Evolutionary conservation across 2,888 invertebrate genomes (phyloP), one percentile per base, ranked within the genome.

Genomic region (Cerceris rybyensis): DNA sequence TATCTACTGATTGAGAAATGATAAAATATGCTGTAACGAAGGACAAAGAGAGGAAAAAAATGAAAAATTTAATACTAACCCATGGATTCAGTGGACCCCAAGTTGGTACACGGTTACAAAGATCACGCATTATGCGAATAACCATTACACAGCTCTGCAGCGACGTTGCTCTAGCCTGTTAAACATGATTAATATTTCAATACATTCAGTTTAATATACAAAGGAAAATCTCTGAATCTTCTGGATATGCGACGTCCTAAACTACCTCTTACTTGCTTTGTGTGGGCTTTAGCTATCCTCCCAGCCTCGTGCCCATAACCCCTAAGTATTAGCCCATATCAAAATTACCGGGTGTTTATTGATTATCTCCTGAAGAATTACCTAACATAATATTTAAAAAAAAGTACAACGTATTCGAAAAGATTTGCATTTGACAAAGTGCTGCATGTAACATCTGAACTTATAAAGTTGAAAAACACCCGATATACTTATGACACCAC

Each of bases 111-210:
- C 99, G 96, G 92, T 97, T 97, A 93, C 98, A 98, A 76, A 99
- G 95, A 94, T 99, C 99, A 86, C 99, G 95, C 93, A 99, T 94
- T 90, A 99, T 96, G 84, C 99, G 95, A 91, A 99, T 98, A 90
- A 99, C 96, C 94, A 99, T 97, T 81, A 98, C 98, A 93, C 99
- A 99, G 87, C 98, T 98, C 93, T 98, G 98, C 91, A 98, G 95
- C 85, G 97, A 97, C 89, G 97, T 97, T 84, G 98, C 98, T 93
- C 98, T 97, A 95, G 98, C 99, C 98, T 98, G 94, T 89, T 93
- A 92, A 90, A 88, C 86, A 84, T 72, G 80, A 87, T 84, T 74
- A 78, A 55, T 76, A 80, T 59, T 69, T 86, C 9, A 86, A 70
- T 80, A 69, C 75, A 46, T 65, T 79, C 42, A 78, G 79, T 73